These are phyloP conservation scores for Amazona ochrocephala DNA, from an alignment of 2,797 vertebrate species.

Conservation along the genomic window DNA sequence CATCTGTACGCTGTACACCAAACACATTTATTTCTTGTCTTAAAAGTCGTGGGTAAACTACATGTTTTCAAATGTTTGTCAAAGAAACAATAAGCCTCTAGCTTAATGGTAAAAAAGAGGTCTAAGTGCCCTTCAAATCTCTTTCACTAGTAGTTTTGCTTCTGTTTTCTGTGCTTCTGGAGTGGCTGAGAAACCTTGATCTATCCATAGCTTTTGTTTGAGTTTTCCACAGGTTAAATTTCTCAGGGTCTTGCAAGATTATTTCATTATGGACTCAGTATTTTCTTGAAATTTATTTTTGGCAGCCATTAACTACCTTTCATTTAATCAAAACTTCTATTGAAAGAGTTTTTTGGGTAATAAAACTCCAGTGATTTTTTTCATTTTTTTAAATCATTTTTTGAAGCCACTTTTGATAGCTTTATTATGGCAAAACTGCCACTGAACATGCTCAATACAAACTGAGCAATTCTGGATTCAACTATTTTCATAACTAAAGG, in stretches of 20 bases:
- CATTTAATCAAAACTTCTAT: constrained; percentile 19
- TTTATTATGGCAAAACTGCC: neutral
- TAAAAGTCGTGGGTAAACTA: neutral
- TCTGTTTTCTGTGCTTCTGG: neutral
- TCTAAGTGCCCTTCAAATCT: neutral
- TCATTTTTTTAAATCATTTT: neutral
- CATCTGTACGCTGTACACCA: neutral
- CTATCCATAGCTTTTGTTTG: constrained; percentile 1
- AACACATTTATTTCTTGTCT: neutral
- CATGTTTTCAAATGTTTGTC: constrained; percentile 16
- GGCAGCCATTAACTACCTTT: constrained; percentile 25
- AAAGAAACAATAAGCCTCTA: neutral
- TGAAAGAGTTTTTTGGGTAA: constrained; percentile 47
- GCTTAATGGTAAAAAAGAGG: neutral
- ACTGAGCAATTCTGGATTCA: neutral
- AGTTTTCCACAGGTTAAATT: constrained; percentile 31
- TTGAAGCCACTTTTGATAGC: neutral
- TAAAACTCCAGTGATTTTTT: neutral
- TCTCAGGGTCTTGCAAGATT: constrained; percentile 46
- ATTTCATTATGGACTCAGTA: constrained; percentile 49
- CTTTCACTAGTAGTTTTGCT: neutral
- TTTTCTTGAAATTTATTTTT: constrained; percentile 56
- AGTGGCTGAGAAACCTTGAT: neutral
- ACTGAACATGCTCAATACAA: neutral
- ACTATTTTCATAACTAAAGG: neutral